Percentiles rank a stretch among this genome's conserved stretches.
These are phyloP conservation scores for Cheirogaleus major DNA, from an alignment of 2,797 vertebrate genomes.

Conservation along the genomic window DNA sequence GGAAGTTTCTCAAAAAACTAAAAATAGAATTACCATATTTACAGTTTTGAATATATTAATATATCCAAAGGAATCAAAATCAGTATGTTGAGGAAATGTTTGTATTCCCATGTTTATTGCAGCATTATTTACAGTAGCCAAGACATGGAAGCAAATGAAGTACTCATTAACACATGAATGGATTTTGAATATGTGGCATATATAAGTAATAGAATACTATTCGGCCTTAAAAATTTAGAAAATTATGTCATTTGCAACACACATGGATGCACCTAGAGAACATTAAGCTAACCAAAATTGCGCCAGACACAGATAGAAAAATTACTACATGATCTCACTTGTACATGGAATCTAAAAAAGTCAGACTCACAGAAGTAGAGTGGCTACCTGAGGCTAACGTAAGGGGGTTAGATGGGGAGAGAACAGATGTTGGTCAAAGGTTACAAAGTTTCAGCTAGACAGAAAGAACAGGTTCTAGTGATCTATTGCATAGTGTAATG, in stretches of 20 bases:
- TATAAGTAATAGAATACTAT: not conserved
- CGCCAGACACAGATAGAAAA: not conserved
- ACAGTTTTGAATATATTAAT: not conserved
- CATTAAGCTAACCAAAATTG: not conserved
- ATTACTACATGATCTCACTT: not conserved
- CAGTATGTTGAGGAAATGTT: not conserved
- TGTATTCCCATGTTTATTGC: not conserved
- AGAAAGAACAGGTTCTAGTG: not conserved
- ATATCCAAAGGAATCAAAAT: not conserved
- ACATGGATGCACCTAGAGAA: not conserved
- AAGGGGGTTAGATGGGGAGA: not conserved
- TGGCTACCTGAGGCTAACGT: not conserved
- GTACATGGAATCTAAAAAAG: not conserved
- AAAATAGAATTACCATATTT: not conserved
- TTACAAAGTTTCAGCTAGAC: not conserved
- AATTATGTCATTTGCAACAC: not conserved
- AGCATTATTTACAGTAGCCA: not conserved
- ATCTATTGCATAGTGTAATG: too few species aligned
- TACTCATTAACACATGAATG: not conserved
- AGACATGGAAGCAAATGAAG: not conserved
- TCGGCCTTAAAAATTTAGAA: not conserved
- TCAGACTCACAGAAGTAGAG: not conserved
- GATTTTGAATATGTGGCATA: not conserved
- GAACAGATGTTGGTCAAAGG: not conserved
- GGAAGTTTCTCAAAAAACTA: not conserved